Percentiles rank a stretch among this genome's conserved stretches.
These are phyloP conservation scores for Platichthys flesus DNA, from an alignment of 2,113 vertebrate genomes.

Conservation along the genomic window DNA sequence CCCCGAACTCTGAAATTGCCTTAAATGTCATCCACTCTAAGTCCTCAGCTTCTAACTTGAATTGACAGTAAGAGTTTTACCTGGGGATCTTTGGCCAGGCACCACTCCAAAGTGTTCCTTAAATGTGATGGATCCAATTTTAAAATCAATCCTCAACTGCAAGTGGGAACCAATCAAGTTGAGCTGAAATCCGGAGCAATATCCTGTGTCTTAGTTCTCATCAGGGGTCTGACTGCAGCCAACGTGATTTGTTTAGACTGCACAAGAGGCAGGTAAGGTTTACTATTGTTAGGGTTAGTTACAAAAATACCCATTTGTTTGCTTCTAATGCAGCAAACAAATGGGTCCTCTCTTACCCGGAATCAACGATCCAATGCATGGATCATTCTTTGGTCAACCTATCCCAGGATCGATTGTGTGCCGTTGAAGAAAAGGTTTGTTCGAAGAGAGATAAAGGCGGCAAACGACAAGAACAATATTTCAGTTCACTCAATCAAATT, in stretches of 20 bases:
- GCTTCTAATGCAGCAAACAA: no score
- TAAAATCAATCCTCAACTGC: constrained; percentile 47
- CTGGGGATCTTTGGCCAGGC: constrained; percentile 38
- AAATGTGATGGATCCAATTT: constrained; percentile 54
- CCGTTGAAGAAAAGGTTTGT: no score
- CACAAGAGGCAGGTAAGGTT: background rate
- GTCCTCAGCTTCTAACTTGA: constrained; percentile 37
- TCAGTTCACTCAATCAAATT: no score
- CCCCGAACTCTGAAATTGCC: constrained; percentile 27
- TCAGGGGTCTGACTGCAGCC: constrained; percentile 10
- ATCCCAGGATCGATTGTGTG: no score
- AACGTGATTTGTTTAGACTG: background rate
- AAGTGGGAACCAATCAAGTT: constrained; percentile 32
- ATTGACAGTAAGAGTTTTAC: constrained; percentile 31
- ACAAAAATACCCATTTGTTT: no score
- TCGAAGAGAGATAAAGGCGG: no score
- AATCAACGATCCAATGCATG: no score
- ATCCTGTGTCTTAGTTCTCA: constrained; percentile 23
- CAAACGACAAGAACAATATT: no score
- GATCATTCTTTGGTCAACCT: no score
- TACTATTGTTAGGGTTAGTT: background rate
- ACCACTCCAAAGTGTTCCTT: constrained; percentile 34
- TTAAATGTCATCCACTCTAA: constrained; percentile 28
- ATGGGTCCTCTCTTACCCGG: no score
- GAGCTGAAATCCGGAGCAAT: constrained; percentile 20